Conservation (phyloP, 1,140 invertebrate species). For the Paracyclopina nana region DNA sequence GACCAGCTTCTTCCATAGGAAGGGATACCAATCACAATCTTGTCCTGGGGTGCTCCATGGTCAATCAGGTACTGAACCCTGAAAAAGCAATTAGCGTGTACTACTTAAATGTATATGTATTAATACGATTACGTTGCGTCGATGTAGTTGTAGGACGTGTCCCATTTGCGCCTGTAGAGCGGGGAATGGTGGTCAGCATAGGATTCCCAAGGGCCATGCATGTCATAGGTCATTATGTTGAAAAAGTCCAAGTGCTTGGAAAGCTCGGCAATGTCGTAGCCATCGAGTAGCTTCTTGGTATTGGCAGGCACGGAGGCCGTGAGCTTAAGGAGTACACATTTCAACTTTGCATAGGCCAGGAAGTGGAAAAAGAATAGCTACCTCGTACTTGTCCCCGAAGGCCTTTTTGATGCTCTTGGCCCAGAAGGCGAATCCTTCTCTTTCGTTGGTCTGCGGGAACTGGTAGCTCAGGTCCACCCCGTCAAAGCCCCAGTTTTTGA, state of each 20-base stretch:
- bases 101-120: too few relatives aligned
- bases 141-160: slow-evolving; percentile 28
- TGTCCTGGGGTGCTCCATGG: slow-evolving; percentile 53
- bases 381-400: too few relatives aligned
- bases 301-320: slow-evolving; percentile 40
- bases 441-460: not conserved
- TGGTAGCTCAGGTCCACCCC: slow-evolving; percentile 22
- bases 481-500: slow-evolving; percentile 25
- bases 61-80: slow-evolving; percentile 72
- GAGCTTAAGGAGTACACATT: too few relatives aligned
- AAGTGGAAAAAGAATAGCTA: too few relatives aligned
- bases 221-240: slow-evolving; percentile 30
- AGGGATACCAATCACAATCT: slow-evolving; percentile 77
- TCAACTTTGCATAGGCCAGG: too few relatives aligned
- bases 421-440: slow-evolving; percentile 3
- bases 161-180: not conserved
- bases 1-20: slow-evolving; percentile 72
- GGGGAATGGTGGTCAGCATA: not conserved
- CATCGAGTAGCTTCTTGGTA: slow-evolving; percentile 26
- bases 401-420: slow-evolving; percentile 32
- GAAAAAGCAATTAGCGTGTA: too few relatives aligned
- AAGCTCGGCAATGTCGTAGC: slow-evolving; percentile 16
- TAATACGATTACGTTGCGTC: too few relatives aligned
- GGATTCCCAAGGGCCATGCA: slow-evolving; percentile 24
- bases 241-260: slow-evolving; percentile 20